Evolutionary conservation across 2,888 invertebrate species (phyloP).

Genomic region (Caenorhabditis afra): DNA sequence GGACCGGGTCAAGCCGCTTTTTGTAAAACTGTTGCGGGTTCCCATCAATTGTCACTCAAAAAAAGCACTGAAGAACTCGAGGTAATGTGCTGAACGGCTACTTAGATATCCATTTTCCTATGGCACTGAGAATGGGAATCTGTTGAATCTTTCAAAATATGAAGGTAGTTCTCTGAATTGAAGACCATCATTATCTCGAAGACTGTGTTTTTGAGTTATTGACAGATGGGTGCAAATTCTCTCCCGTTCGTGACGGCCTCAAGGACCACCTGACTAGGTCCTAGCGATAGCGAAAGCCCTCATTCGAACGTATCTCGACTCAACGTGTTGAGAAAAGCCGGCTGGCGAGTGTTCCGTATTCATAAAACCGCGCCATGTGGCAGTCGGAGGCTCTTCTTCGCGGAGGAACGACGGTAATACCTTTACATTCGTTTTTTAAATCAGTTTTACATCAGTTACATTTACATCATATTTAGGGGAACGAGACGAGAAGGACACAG

Average conservation of each 20-base stretch:
- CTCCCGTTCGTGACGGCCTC: too few relatives aligned
- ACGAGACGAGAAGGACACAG: constrained; percentile 12
- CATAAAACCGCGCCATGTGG: constrained; percentile 43
- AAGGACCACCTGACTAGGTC: too few relatives aligned
- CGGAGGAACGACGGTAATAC: constrained; percentile 28
- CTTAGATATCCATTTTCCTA: too few relatives aligned
- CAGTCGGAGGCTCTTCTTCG: constrained; percentile 8
- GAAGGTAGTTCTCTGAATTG: too few relatives aligned
- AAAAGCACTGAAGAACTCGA: not conserved
- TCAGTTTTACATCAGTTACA: too few relatives aligned
- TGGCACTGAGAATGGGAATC: too few relatives aligned
- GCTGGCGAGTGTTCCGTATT: constrained; percentile 31
- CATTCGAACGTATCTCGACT: constrained; percentile 38
- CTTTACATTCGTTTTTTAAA: constrained; percentile 44
- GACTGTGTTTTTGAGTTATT: too few relatives aligned
- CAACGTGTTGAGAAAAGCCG: constrained; percentile 24
- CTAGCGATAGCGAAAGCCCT: not conserved
- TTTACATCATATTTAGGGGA: not conserved
- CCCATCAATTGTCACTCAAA: constrained; percentile 4
- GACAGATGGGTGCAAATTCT: too few relatives aligned
- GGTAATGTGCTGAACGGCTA: too few relatives aligned
- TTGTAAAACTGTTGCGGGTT: constrained; percentile 33
- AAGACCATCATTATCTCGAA: too few relatives aligned
- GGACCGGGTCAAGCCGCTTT: constrained; percentile 1
- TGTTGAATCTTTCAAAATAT: too few relatives aligned